Percentiles rank a stretch among this genome's conserved stretches.
These are phyloP conservation scores for Troides oblongomaculatus DNA, from an alignment of 2,888 invertebrate species.

Conservation along the genomic window DNA sequence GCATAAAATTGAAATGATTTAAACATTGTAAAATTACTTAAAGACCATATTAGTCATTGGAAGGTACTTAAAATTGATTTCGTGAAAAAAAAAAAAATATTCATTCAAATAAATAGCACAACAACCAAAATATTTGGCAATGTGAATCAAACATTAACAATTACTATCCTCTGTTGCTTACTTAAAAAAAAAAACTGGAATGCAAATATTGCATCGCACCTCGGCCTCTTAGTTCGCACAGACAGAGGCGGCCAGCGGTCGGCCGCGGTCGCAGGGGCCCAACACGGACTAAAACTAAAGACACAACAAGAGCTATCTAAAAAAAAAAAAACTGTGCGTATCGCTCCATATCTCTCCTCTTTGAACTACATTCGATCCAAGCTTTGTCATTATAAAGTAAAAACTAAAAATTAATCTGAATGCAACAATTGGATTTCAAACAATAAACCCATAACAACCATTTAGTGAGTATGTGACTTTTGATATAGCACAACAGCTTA, in stretches of 20 bases:
- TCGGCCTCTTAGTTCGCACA: constrained; percentile 50
- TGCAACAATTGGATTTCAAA: constrained; percentile 70
- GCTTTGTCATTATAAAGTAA: constrained; percentile 62
- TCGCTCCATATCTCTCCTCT: constrained; percentile 68
- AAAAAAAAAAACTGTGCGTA: constrained; percentile 68
- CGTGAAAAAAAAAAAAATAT: constrained; percentile 41
- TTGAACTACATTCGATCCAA: constrained; percentile 75
- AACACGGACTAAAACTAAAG: constrained; percentile 44
- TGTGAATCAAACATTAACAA: constrained; percentile 73
- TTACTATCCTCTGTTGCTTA: constrained; percentile 70
- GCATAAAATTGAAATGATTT: constrained; percentile 78
- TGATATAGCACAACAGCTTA: constrained; percentile 66
- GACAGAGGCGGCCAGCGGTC: constrained; percentile 35
- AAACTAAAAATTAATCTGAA: constrained; percentile 74
- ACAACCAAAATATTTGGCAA: constrained; percentile 78
- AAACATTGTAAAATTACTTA: constrained; percentile 73
- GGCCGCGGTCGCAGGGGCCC: constrained; percentile 14
- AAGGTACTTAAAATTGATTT: constrained; percentile 73
- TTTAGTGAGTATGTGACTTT: constrained; percentile 70
- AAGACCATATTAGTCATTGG: constrained; percentile 68
- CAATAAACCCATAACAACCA: constrained; percentile 69
- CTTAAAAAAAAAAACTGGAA: constrained; percentile 76
- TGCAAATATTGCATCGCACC: constrained; percentile 80
- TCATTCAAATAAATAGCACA: constrained; percentile 76
- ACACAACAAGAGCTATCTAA: constrained; percentile 62